Conservation (phyloP, 2,797 vertebrate species). For the Borostomias antarcticus region DNA sequence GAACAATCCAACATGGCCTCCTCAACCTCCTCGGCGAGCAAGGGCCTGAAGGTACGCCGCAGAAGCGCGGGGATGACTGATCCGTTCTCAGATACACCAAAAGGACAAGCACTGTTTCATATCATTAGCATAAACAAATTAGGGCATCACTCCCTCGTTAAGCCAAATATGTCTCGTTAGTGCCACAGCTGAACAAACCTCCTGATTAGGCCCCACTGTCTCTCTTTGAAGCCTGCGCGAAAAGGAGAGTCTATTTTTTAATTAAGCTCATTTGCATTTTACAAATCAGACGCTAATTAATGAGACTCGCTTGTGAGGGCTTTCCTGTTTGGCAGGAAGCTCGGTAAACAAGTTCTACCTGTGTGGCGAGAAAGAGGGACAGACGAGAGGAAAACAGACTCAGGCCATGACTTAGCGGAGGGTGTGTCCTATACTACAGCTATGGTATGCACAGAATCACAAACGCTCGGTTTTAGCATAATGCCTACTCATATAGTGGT, state of each 20-base stretch:
- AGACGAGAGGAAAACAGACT: background rate
- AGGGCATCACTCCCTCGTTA: constrained; percentile 80
- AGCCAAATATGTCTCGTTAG: constrained; percentile 79
- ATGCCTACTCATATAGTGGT: background rate
- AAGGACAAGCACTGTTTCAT: constrained; percentile 80
- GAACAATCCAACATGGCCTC: constrained; percentile 59
- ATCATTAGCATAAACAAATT: constrained; percentile 86
- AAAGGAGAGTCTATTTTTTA: constrained; percentile 79
- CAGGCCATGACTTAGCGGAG: background rate
- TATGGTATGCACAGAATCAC: too few species aligned
- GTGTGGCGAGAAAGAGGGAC: constrained; percentile 26
- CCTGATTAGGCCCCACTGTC: constrained; percentile 74
- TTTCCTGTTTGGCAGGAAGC: constrained; percentile 62
- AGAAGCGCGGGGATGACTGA: constrained; percentile 60
- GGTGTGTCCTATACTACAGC: too few species aligned
- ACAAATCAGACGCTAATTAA: constrained; percentile 83
- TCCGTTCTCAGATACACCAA: constrained; percentile 73
- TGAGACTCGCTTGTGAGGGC: constrained; percentile 66
- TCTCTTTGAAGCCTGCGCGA: constrained; percentile 71
- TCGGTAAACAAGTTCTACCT: constrained; percentile 70
- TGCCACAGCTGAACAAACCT: constrained; percentile 79
- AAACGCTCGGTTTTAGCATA: too few species aligned
- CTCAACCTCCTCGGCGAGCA: constrained; percentile 35
- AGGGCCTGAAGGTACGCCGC: constrained; percentile 68
- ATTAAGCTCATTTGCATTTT: constrained; percentile 81